These are phyloP conservation scores for Perccottus glenii DNA, from an alignment of 2,113 vertebrate genomes.

Conservation along the genomic window DNA sequence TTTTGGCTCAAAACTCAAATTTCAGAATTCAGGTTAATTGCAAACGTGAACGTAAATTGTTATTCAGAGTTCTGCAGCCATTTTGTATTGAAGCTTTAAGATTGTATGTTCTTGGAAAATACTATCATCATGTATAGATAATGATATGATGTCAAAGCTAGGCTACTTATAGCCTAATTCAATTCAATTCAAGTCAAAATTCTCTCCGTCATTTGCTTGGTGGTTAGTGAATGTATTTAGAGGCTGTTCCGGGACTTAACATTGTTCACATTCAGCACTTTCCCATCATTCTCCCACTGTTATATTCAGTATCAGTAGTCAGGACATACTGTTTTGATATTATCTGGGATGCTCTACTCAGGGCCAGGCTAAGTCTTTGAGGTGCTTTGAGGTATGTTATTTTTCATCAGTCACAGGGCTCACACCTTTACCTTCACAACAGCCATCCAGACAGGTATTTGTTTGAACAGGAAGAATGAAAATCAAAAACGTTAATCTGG, in stretches of 20 bases:
- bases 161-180: too few species aligned
- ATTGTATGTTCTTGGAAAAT: too few species aligned
- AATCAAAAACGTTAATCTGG: slow-evolving; percentile 50
- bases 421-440: slow-evolving; percentile 5
- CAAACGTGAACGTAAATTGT: too few species aligned
- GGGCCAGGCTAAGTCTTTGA: slow-evolving; percentile 31
- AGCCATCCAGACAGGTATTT: slow-evolving; percentile 34
- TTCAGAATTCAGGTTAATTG: too few species aligned
- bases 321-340: slow-evolving; percentile 24
- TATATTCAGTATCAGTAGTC: slow-evolving; percentile 15
- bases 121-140: too few species aligned
- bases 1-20: too few species aligned
- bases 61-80: too few species aligned
- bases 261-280: slow-evolving; percentile 23
- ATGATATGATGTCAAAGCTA: too few species aligned
- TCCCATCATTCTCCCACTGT: not conserved
- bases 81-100: too few species aligned
- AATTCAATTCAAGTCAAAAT: too few species aligned
- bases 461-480: slow-evolving; percentile 53
- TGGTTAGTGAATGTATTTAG: slow-evolving; percentile 21
- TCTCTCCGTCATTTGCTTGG: too few species aligned
- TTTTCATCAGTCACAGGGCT: slow-evolving; percentile 42
- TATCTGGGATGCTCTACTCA: slow-evolving; percentile 18
- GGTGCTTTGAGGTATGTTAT: slow-evolving; percentile 23
- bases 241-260: not conserved